phyloP scores from a whole-genome alignment of 2,888 invertebrate species.

The Rapana venosa region DNA sequence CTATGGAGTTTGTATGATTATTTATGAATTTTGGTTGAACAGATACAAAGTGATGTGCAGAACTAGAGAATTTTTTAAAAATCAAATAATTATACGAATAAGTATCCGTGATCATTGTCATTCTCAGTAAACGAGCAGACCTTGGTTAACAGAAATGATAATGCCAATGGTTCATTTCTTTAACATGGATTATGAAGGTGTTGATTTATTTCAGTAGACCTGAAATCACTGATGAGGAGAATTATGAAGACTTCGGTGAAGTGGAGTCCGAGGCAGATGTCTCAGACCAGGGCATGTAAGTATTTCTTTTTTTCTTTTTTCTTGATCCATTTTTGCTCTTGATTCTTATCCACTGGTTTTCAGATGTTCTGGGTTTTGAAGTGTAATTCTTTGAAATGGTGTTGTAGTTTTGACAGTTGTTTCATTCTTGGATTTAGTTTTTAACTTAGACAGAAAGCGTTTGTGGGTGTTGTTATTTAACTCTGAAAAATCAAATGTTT shows the following conservation, averaged over 20 bases:
- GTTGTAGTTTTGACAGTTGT: not conserved
- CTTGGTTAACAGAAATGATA: no score
- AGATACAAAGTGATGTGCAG: no score
- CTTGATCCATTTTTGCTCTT: not conserved
- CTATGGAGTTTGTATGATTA: no score
- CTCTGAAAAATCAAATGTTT: not conserved
- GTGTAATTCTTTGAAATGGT: not conserved
- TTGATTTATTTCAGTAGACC: conserved; percentile 58
- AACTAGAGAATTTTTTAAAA: no score
- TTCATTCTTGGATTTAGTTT: not conserved
- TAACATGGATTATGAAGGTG: not conserved
- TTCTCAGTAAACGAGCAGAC: no score
- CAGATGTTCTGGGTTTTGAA: not conserved
- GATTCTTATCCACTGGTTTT: not conserved
- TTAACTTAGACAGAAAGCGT: no score
- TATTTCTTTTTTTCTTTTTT: not conserved
- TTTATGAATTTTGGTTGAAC: no score
- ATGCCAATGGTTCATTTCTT: no score
- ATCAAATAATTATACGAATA: no score
- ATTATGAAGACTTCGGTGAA: conserved; percentile 80
- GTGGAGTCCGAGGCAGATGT: conserved; percentile 80
- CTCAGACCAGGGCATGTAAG: conserved; percentile 58
- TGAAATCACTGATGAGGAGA: conserved; percentile 70
- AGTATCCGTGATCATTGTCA: no score
- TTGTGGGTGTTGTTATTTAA: not conserved